Conservation (phyloP, 1,140 invertebrate genomes). For the Delia radicum region DNA sequence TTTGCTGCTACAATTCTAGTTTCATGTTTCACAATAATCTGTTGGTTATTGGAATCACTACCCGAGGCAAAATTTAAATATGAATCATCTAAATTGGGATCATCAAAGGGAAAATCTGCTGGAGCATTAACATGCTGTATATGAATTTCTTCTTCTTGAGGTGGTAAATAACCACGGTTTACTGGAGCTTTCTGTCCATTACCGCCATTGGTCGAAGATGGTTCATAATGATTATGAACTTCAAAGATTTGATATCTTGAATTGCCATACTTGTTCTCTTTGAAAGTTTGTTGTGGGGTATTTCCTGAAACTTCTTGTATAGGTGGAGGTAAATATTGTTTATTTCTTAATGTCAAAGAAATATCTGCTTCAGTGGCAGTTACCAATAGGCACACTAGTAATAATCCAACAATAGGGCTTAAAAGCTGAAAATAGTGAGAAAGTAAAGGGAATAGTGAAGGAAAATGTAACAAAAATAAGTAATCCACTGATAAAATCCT, state of each 20-base stretch:
- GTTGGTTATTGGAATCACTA: neutral
- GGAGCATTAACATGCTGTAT: slow-evolving; percentile 30
- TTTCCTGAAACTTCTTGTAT: neutral
- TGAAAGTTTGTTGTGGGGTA: slow-evolving; percentile 29
- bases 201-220: neutral
- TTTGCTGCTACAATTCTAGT: neutral
- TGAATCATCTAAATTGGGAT: slow-evolving; percentile 39
- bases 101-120: slow-evolving; percentile 21
- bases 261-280: slow-evolving; percentile 39
- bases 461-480: neutral
- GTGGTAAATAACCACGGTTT: slow-evolving; percentile 15
- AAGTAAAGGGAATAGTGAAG: too few relatives aligned
- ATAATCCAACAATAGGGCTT: slow-evolving; percentile 33
- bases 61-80: slow-evolving; percentile 35
- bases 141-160: slow-evolving; percentile 39
- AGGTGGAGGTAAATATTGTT: slow-evolving; percentile 25
- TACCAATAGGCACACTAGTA: slow-evolving; percentile 37
- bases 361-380: slow-evolving; percentile 39
- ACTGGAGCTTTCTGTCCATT: neutral
- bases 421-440: slow-evolving; percentile 27
- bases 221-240: slow-evolving; percentile 45
- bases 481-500: neutral
- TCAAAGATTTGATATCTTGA: slow-evolving; percentile 45
- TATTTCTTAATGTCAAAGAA: slow-evolving; percentile 36
- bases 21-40: neutral